These are phyloP conservation scores for Metallyticus violacea DNA, from an alignment of 2,888 invertebrate species.

Conservation along the genomic window DNA sequence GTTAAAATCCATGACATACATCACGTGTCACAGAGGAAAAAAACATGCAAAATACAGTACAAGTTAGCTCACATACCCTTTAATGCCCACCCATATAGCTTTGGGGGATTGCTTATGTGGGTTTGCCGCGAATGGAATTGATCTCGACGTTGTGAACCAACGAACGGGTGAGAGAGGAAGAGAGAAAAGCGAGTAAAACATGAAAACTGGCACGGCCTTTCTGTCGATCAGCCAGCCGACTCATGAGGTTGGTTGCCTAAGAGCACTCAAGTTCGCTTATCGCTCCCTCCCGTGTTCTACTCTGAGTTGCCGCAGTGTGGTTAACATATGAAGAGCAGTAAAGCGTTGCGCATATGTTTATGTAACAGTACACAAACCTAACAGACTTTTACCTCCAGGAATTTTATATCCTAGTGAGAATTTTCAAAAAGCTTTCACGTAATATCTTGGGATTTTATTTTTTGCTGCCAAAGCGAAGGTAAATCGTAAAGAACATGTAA, in stretches of 20 bases:
- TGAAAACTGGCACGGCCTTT: not conserved
- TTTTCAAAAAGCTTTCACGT: not conserved
- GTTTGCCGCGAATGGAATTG: not conserved
- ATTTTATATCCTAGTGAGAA: not conserved
- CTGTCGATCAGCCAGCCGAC: too few relatives aligned
- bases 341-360: not conserved
- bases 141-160: not conserved
- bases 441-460: not conserved
- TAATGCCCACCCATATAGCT: not conserved
- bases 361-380: not conserved
- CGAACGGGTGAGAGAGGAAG: not conserved
- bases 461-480: not conserved
- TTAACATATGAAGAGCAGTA: too few relatives aligned
- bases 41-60: not conserved
- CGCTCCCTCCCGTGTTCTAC: not conserved
- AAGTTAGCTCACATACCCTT: not conserved
- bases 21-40: too few relatives aligned
- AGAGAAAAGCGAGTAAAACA: not conserved
- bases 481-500: not conserved
- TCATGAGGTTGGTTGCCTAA: not conserved
- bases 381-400: not conserved
- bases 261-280: not conserved
- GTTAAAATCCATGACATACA: not conserved
- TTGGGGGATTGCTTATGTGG: not conserved
- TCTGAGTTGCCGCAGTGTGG: not conserved